A percentile compares a stretch with the other conserved stretches of the same genome.
These are phyloP conservation scores for Holothuria glaberrima DNA, from an alignment of 35 echinoderm and acorn worm genomes.

Conservation along the genomic window DNA sequence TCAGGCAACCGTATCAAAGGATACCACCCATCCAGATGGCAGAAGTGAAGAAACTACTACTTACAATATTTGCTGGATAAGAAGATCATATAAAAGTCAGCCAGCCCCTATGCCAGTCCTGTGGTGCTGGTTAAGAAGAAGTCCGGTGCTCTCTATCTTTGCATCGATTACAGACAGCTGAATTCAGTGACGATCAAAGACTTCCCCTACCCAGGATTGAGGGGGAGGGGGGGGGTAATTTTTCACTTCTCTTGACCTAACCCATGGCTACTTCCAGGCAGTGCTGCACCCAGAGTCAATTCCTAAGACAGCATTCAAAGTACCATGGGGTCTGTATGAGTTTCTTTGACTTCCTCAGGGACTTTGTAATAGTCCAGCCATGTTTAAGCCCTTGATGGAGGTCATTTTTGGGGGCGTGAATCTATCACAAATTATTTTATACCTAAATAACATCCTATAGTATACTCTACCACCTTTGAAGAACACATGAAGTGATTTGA, in stretches of 20 bases:
- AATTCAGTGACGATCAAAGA: conserved; percentile 37
- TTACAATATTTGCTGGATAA: conserved; percentile 41
- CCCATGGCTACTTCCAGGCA: too few species aligned
- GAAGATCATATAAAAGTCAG: conserved; percentile 34
- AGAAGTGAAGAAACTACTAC: conserved; percentile 57
- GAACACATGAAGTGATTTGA: conserved; percentile 17
- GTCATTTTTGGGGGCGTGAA: conserved; percentile 34
- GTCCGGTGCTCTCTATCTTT: not conserved
- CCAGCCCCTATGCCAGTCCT: conserved; percentile 59
- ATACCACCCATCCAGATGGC: conserved; percentile 17
- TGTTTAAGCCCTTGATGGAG: not conserved
- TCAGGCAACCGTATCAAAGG: conserved; percentile 34
- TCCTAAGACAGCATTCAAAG: too few species aligned
- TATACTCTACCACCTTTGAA: conserved; percentile 34
- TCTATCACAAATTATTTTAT: not conserved
- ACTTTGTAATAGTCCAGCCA: conserved; percentile 39
- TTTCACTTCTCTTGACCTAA: too few species aligned
- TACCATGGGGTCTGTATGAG: too few species aligned
- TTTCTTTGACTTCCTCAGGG: conserved; percentile 20
- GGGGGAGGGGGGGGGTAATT: not conserved
- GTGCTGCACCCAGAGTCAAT: too few species aligned
- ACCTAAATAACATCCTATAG: too few species aligned
- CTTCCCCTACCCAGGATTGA: conserved; percentile 39
- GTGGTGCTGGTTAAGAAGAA: conserved; percentile 59
- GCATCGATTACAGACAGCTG: conserved; percentile 53